These are phyloP conservation scores for Amblyjoppa fuscipennis DNA, from an alignment of 2,888 invertebrate genomes.

Conservation along the genomic window DNA sequence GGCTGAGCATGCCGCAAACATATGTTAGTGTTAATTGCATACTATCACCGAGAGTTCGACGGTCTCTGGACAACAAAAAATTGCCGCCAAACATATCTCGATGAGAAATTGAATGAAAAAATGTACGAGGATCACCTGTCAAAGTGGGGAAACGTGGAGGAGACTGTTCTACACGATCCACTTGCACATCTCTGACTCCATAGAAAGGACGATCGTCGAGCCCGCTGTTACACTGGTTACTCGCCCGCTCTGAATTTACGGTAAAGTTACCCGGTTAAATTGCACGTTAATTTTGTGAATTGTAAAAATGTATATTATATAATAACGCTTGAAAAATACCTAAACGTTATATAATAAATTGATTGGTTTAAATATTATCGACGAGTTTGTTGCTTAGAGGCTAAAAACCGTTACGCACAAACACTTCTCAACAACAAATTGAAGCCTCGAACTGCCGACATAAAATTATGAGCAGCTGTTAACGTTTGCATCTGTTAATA, in stretches of 20 bases:
- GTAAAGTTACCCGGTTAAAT: background rate
- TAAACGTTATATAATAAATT: background rate
- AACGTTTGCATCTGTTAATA: background rate
- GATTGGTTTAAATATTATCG: background rate
- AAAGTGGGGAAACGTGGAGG: conserved; percentile 76
- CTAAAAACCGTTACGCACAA: background rate
- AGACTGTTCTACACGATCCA: conserved; percentile 69
- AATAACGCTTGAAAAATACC: background rate
- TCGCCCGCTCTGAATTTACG: background rate
- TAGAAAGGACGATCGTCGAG: conserved; percentile 48
- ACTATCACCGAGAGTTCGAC: conserved; percentile 11
- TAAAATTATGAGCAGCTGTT: no score
- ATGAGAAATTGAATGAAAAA: conserved; percentile 30
- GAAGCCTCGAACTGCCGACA: no score
- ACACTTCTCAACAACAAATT: no score
- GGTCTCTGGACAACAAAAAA: background rate
- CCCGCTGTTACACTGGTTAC: background rate
- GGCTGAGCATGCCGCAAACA: conserved; percentile 68
- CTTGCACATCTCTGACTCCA: conserved; percentile 60
- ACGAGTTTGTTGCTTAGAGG: background rate
- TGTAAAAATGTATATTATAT: background rate
- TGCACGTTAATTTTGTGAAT: background rate
- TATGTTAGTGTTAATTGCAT: conserved; percentile 62
- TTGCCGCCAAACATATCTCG: conserved; percentile 8
- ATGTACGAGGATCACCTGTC: conserved; percentile 74